Evolutionary conservation across 2,888 invertebrate genomes (phyloP), one percentile per base, ranked within the genome.

Genomic region (Aphidius colemani): DNA sequence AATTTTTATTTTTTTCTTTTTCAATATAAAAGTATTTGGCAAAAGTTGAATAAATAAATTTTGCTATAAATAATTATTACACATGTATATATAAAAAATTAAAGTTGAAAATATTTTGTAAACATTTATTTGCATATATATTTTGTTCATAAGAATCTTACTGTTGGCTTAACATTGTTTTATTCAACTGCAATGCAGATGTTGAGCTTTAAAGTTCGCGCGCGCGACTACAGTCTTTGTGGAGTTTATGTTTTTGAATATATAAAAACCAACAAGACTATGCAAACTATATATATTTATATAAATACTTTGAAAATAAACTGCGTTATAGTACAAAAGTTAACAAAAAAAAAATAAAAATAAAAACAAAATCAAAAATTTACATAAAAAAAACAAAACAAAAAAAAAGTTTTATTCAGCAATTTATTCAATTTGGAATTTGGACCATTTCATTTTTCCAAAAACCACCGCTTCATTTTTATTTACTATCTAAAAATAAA

Each of bases 181-280:
- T 70, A 70, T 70, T 69, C 65, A 68, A 67, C 69, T 70, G 70
- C 70, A 69, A 63, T 70, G 70, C 70, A 66, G 66, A 66, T 61
- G 53, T 40, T 63, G 45, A 58, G 41, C 46, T 18, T n/a, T 41
- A 43, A 55, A 56, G 48, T 50, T 64, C 48, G 44, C 56, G 9
- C 40, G 50, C 45, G 13, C 55, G 13, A 48, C 39, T 40, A 39
- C 13, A 13, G 13, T 49, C 11, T 49, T 46, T 55, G 53, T 51
- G 40, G 49, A 59, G 63, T 59, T 63, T 59, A 53, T 63, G 48
- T 64, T 64, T 30, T 44, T 64, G 41, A 44, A 45, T 63, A 41
- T 58, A 48, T 49, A n/a, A 1, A n/a, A 13, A 49, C 7, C 40
- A n/a, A 9, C 40, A 11, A 9, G 13, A 10, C 44, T 18, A 18